phyloP scores from a whole-genome alignment of 2,888 invertebrate species.

The Agrenia bidenticulata region DNA sequence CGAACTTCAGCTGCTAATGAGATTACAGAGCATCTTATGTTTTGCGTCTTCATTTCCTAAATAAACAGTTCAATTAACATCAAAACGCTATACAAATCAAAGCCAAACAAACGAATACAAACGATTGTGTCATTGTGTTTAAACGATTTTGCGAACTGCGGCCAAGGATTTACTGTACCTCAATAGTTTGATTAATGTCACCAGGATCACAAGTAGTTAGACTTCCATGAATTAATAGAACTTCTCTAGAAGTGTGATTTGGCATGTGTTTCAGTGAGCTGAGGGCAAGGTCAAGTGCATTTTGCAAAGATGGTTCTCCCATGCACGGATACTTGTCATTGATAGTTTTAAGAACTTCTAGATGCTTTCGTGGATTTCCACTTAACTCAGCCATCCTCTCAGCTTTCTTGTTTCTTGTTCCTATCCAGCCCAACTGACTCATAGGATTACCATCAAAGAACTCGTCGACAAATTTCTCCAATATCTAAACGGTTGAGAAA shows the following conservation, averaged over 20 bases:
- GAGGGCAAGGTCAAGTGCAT: slow-evolving; percentile 84
- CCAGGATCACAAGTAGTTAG: slow-evolving; percentile 96
- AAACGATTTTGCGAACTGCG: too few species aligned
- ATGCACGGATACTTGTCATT: slow-evolving; percentile 62
- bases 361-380: slow-evolving; percentile 79
- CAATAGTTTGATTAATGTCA: slow-evolving; percentile 81
- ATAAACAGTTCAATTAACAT: background rate
- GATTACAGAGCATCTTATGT: slow-evolving; percentile 90
- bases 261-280: slow-evolving; percentile 84
- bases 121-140: too few species aligned
- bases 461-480: slow-evolving; percentile 92
- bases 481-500: slow-evolving; percentile 62
- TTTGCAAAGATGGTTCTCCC: slow-evolving; percentile 96
- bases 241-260: slow-evolving; percentile 90
- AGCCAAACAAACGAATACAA: background rate
- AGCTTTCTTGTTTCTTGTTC: slow-evolving; percentile 84
- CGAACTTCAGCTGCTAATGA: slow-evolving; percentile 93
- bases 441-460: slow-evolving; percentile 99
- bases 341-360: slow-evolving; percentile 61
- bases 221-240: slow-evolving; percentile 87
- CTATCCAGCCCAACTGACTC: slow-evolving; percentile 90
- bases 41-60: slow-evolving; percentile 68
- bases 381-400: slow-evolving; percentile 89
- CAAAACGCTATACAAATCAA: slow-evolving; percentile 57
- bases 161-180: too few species aligned